Base-by-base conservation (phyloP, 1,140 invertebrate species). In the Formica selysi region DNA sequence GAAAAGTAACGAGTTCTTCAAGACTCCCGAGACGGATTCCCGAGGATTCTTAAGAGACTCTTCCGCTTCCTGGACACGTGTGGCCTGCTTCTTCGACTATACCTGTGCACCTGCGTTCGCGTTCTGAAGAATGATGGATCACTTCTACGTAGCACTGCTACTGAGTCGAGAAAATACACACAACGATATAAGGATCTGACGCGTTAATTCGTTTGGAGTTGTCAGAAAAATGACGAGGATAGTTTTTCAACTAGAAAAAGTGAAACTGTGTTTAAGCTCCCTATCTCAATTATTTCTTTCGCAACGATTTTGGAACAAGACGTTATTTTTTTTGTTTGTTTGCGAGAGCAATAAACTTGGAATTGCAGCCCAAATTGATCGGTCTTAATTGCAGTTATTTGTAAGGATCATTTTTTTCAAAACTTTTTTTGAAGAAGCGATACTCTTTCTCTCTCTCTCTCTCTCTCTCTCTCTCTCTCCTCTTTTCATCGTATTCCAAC, bases 181-280 rank as follows among this genome's bases (percentile, higher is more conserved):
- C 68, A 38, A 61, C 48, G 68, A 83, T 51, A 74, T 83, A 83
- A 83, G 54, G 68, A 83, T 61, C 67, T 83, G 68, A 83, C 79
- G 79, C 79, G 68, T 54, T 83, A 83, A 83, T 83, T 83, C 79
- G 79, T 83, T 73, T 62, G 68, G 79, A 74, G 79, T 83, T 73
- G 79, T 83, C 57, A 48, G 79, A 83, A 83, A 83, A 83, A 83
- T 83, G 79, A 83, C 54, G 79, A 22, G 29, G n/a, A 38, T 61
- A 74, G 68, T 83, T 83, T 74, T 62, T 71, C n/a, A 73, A 61
- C 79, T n/a, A 51, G 16, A n/a, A 13, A 32, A 32, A 29, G 19
- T 7, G 7, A 71, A 57, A 57, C 64, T 29, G n/a, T 6, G 32
- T 4, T 7, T 44, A 36, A 59, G 48, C 13, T 11, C 29, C 16